A percentile compares a stretch with the other conserved stretches of the same genome.
Conservation (phyloP, 2,113 vertebrate species). For the Bucco capensis region DNA sequence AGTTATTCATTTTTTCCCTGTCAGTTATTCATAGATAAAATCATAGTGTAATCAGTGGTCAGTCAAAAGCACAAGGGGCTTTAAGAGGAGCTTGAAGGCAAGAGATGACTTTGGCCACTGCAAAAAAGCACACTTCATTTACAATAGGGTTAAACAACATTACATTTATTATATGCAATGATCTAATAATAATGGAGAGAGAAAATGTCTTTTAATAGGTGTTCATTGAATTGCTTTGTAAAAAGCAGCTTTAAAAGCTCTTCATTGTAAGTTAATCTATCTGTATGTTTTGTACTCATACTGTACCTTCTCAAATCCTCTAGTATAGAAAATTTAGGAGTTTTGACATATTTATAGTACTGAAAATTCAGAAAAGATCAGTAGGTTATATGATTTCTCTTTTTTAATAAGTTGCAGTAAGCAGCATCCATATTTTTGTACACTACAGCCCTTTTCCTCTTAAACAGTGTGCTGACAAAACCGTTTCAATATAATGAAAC, state of each 20-base stretch:
- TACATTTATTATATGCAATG: background rate
- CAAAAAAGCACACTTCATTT: background rate
- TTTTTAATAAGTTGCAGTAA: background rate
- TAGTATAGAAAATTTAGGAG: background rate
- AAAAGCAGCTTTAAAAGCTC: background rate
- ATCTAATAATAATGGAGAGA: background rate
- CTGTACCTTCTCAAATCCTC: background rate
- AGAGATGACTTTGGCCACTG: background rate
- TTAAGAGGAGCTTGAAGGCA: background rate
- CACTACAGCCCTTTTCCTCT: background rate
- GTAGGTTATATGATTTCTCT: background rate
- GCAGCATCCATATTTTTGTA: background rate
- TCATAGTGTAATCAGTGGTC: background rate
- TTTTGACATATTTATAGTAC: background rate
- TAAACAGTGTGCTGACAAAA: constrained; percentile 30
- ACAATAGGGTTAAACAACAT: background rate
- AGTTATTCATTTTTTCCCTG: background rate
- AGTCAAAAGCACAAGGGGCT: background rate
- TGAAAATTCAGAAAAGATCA: background rate
- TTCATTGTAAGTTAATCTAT: background rate
- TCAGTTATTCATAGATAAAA: background rate
- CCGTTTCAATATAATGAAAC: constrained; percentile 19
- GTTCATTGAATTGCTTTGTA: background rate
- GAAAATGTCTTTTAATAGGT: background rate
- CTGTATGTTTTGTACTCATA: background rate